A percentile compares a stretch with the other conserved stretches of the same genome.
Conservation (phyloP, 2,888 invertebrate species). For the Cylindroiulus punctatus region DNA sequence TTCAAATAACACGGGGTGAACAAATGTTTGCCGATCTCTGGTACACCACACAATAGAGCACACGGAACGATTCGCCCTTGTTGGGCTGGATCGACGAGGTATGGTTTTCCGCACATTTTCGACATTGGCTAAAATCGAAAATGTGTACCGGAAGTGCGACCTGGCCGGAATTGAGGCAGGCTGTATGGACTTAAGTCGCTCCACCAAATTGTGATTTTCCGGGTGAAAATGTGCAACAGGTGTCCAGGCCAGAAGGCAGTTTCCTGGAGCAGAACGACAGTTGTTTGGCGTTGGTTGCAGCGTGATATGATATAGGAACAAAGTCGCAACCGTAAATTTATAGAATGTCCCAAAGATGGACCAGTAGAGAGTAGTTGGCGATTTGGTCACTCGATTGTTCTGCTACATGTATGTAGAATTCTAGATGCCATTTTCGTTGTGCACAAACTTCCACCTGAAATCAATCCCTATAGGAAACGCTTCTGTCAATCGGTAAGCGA, state of each 20-base stretch:
- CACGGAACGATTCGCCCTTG: not conserved
- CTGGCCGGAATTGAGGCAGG: not conserved
- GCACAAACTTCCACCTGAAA: not conserved
- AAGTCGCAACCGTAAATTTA: too few relatives aligned
- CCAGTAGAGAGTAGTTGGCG: too few relatives aligned
- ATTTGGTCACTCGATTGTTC: too few relatives aligned
- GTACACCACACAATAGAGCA: not conserved
- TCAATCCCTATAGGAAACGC: not conserved
- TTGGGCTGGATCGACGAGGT: not conserved
- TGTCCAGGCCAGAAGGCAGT: not conserved
- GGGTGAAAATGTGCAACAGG: not conserved
- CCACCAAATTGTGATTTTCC: not conserved
- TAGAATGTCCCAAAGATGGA: too few relatives aligned
- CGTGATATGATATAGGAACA: too few relatives aligned
- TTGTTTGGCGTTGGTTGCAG: too few relatives aligned
- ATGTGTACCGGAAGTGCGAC: not conserved
- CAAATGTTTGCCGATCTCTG: not conserved
- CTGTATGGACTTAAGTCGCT: not conserved
- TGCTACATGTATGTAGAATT: too few relatives aligned
- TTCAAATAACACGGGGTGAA: not conserved
- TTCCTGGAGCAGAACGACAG: too few relatives aligned
- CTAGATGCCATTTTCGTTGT: too few relatives aligned
- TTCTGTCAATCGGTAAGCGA: not conserved
- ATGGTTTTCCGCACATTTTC: not conserved
- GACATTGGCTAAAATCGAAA: slow-evolving; percentile 3